phyloP scores from a whole-genome alignment of 2,797 vertebrate genomes.

The Salarias fasciatus region DNA sequence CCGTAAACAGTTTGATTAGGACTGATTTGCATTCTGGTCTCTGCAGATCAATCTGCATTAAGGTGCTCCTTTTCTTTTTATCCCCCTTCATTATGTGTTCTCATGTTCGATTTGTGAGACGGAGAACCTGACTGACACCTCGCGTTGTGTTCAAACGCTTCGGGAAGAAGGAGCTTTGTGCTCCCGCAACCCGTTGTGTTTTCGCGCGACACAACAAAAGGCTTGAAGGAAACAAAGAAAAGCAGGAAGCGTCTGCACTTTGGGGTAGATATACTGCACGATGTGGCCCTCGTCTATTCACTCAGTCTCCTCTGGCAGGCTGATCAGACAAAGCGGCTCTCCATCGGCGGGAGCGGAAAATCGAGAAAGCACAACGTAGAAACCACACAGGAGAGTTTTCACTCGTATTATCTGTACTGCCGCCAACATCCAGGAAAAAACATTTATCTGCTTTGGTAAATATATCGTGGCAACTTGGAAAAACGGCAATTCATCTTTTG shows the following conservation, averaged over 20 bases:
- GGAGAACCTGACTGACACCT: slow-evolving; percentile 32
- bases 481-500: background rate
- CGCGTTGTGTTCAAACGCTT: slow-evolving; percentile 3
- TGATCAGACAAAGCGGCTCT: slow-evolving; percentile 18
- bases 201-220: background rate
- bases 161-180: background rate
- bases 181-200: slow-evolving; percentile 7
- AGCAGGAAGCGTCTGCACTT: too few species aligned
- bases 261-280: background rate
- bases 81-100: slow-evolving; percentile 52
- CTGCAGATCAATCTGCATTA: slow-evolving; percentile 61
- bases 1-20: slow-evolving; percentile 70
- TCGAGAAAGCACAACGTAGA: slow-evolving; percentile 7
- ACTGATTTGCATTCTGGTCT: slow-evolving; percentile 60
- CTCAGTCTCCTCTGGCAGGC: background rate
- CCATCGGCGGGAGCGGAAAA: slow-evolving; percentile 18
- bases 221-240: too few species aligned
- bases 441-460: too few species aligned
- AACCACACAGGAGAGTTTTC: slow-evolving; percentile 19
- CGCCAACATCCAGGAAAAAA: slow-evolving; percentile 1
- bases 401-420: slow-evolving; percentile 4
- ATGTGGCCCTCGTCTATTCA: slow-evolving; percentile 9
- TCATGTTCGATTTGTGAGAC: slow-evolving; percentile 52
- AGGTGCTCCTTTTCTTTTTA: slow-evolving; percentile 49
- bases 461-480: background rate